Evolutionary conservation across 2,113 vertebrate genomes (phyloP).

Genomic region (Leptosomus discolor): DNA sequence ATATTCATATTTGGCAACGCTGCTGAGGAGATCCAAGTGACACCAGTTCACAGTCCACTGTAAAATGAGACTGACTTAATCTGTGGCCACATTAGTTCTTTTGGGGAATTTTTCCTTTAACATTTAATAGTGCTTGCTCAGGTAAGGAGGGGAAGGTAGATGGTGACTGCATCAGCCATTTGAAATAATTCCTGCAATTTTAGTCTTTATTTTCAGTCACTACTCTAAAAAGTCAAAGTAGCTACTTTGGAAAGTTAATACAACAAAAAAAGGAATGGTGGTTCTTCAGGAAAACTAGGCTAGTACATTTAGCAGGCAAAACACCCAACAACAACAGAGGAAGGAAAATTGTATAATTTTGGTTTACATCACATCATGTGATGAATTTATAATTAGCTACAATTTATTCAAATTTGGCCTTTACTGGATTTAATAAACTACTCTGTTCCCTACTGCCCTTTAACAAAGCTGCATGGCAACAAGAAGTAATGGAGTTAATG

Average conservation of each 20-base stretch:
- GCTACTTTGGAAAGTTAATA: background rate
- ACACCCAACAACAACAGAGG: background rate
- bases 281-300: background rate
- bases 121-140: background rate
- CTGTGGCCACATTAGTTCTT: background rate
- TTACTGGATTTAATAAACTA: constrained; percentile 8
- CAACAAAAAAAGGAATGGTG: background rate
- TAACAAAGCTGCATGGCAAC: constrained; percentile 10
- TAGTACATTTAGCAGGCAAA: background rate
- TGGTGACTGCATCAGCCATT: background rate
- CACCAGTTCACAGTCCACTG: background rate
- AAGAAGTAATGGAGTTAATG: background rate
- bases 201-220: background rate
- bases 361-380: background rate
- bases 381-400: constrained; percentile 34
- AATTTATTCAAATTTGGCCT: constrained; percentile 45
- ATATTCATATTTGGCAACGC: background rate
- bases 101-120: background rate
- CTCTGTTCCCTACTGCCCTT: background rate
- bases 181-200: background rate
- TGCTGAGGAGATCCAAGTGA: background rate
- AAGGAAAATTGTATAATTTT: background rate
- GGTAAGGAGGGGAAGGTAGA: background rate
- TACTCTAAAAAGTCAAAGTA: background rate
- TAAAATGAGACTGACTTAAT: background rate